phyloP scores from a whole-genome alignment of 1,140 invertebrate genomes.

The Drosophila bocqueti region DNA sequence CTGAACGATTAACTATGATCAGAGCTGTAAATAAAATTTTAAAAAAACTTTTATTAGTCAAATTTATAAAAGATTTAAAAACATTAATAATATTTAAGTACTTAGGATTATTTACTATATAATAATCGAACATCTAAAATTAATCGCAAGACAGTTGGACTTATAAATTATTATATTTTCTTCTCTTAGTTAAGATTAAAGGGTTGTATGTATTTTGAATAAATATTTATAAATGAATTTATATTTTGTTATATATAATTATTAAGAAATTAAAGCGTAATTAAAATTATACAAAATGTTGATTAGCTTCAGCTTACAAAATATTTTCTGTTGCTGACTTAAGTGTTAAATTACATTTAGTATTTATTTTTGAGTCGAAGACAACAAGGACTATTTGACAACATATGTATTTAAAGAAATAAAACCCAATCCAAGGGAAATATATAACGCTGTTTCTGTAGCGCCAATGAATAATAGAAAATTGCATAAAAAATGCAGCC shows the following conservation, averaged over 20 bases:
- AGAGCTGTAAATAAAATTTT: slow-evolving; percentile 9
- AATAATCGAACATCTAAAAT: neutral
- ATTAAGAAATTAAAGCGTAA: no score
- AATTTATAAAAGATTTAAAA: neutral
- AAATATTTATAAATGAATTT: no score
- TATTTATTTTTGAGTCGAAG: neutral
- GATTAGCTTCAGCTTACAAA: no score
- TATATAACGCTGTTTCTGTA: slow-evolving; percentile 1
- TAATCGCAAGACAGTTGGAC: neutral
- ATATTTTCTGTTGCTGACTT: no score
- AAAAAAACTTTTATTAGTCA: neutral
- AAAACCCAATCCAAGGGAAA: neutral
- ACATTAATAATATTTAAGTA: no score
- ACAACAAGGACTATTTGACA: neutral
- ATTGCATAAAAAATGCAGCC: slow-evolving; percentile 70
- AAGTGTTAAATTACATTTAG: neutral
- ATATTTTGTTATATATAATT: no score
- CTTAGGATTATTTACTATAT: neutral
- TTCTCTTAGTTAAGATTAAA: no score
- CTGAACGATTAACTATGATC: neutral
- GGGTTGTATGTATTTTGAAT: no score
- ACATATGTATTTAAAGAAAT: no score
- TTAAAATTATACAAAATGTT: no score
- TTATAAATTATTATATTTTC: neutral
- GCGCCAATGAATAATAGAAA: slow-evolving; percentile 66